phyloP scores from a whole-genome alignment of 2,888 invertebrate genomes.

The Cylloceria caligata region DNA sequence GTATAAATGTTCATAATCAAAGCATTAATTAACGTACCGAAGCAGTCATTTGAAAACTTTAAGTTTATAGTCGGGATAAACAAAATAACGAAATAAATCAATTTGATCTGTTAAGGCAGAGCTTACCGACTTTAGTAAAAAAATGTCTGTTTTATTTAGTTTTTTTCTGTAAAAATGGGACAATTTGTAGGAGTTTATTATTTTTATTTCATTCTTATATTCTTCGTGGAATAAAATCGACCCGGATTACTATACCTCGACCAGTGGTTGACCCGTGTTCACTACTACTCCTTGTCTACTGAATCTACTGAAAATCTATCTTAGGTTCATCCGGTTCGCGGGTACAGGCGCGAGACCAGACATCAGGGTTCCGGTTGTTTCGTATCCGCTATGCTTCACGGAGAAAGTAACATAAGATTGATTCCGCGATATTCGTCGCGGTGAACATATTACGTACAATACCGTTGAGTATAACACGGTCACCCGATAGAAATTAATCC shows the following conservation, averaged over 20 bases:
- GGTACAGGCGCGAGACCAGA: conserved; percentile 19
- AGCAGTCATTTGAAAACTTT: not conserved
- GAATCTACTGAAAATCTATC: conserved; percentile 1
- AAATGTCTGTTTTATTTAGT: too few relatives aligned
- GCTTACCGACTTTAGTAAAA: too few relatives aligned
- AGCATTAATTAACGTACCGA: too few relatives aligned
- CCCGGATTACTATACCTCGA: too few relatives aligned
- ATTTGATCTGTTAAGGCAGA: too few relatives aligned
- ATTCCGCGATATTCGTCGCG: conserved; percentile 60
- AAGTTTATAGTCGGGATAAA: not conserved
- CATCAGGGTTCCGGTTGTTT: conserved; percentile 39
- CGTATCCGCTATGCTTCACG: conserved; percentile 42
- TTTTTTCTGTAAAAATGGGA: too few relatives aligned
- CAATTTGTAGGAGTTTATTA: too few relatives aligned
- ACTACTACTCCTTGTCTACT: not conserved
- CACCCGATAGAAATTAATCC: conserved; percentile 55
- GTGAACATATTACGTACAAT: conserved; percentile 22
- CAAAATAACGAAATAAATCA: not conserved
- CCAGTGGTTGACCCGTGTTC: too few relatives aligned
- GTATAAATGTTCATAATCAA: too few relatives aligned
- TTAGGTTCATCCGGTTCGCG: not conserved
- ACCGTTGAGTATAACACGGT: conserved; percentile 18
- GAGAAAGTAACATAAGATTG: conserved; percentile 60
- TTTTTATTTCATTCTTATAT: too few relatives aligned
- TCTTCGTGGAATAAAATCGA: too few relatives aligned